Evolutionary conservation across 2,113 vertebrate genomes (phyloP).

Genomic region (Lamprologus sp.): DNA sequence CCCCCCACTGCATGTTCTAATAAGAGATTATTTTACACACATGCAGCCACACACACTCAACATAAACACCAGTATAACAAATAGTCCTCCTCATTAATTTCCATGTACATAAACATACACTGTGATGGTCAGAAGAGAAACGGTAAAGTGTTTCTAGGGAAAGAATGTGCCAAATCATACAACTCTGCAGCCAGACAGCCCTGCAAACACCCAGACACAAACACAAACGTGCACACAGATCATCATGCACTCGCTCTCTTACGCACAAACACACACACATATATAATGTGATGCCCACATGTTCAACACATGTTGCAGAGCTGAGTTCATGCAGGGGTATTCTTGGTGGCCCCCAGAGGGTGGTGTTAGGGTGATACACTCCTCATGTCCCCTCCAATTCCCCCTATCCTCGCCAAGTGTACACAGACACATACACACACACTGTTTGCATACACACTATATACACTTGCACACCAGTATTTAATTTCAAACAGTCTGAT

Average conservation of each 20-base stretch:
- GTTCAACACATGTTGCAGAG: constrained; percentile 59
- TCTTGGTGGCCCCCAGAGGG: constrained; percentile 39
- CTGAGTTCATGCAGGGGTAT: constrained; percentile 51
- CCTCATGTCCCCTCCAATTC: constrained; percentile 9
- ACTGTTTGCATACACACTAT: neutral
- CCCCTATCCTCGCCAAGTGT: neutral
- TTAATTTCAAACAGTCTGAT: neutral
- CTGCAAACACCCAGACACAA: neutral
- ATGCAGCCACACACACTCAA: constrained; percentile 5
- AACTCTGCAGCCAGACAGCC: neutral
- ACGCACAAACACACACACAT: neutral
- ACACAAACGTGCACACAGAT: constrained; percentile 7
- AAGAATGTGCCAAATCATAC: constrained; percentile 30
- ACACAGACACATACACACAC: neutral
- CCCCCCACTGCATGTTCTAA: constrained; percentile 52
- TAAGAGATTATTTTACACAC: constrained; percentile 50
- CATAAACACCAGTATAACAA: constrained; percentile 36
- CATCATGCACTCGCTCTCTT: neutral
- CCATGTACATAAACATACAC: constrained; percentile 43
- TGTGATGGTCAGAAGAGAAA: neutral
- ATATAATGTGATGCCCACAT: constrained; percentile 43
- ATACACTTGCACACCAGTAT: neutral
- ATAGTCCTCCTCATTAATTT: constrained; percentile 43
- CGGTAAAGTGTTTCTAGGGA: neutral
- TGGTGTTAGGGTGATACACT: constrained; percentile 16